These are phyloP conservation scores for Falco punctatus DNA, from an alignment of 2,113 vertebrate genomes.

Conservation along the genomic window DNA sequence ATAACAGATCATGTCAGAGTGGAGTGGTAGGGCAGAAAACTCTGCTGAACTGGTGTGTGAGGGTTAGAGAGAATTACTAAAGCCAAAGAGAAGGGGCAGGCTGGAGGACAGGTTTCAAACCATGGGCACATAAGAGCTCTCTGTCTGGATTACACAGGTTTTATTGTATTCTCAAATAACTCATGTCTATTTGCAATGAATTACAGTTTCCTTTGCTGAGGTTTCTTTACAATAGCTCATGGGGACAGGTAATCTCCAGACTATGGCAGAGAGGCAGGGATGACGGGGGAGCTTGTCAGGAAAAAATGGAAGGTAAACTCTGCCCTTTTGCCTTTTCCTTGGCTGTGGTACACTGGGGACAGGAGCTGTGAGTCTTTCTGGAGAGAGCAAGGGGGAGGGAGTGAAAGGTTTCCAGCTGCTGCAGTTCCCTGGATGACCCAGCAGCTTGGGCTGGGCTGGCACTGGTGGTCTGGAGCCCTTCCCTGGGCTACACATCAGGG, in stretches of 20 bases:
- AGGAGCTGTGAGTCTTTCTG: not conserved
- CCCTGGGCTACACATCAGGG: rapidly evolving
- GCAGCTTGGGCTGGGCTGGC: not conserved
- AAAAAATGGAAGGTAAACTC: not conserved
- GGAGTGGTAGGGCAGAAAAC: not conserved
- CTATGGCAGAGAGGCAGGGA: not conserved
- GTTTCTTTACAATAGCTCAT: not conserved
- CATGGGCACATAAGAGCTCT: not conserved
- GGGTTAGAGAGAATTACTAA: not conserved
- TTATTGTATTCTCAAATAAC: not conserved
- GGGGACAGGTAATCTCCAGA: not conserved
- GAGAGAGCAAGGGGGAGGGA: not conserved
- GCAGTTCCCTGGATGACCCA: not conserved
- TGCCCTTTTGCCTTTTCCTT: not conserved
- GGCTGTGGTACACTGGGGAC: not conserved
- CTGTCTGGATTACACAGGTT: not conserved
- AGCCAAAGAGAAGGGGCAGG: not conserved
- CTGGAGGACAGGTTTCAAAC: not conserved
- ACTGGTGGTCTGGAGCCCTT: not conserved
- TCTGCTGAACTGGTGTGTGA: not conserved
- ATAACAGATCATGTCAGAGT: not conserved
- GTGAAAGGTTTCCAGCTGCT: not conserved
- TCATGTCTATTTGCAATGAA: not conserved
- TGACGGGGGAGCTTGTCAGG: not conserved
- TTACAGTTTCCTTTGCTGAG: not conserved